Base-by-base conservation (phyloP, 2,888 invertebrate species). In the Pedicia rivosa region DNA sequence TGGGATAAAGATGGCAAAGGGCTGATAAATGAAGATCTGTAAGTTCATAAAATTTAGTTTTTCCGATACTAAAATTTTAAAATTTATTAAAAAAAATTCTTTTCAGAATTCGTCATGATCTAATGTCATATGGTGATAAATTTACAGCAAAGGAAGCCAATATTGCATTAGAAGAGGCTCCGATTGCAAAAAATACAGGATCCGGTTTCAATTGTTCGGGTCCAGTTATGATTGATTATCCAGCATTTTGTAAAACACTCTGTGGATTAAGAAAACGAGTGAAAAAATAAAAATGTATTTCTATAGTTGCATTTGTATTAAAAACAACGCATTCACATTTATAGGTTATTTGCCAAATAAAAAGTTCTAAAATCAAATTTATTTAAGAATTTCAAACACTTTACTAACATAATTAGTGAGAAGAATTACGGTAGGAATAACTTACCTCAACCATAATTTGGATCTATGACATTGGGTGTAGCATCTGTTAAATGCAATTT, bases 61-160 rank as follows among this genome's bases (percentile, higher is more conserved):
- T 20, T 20, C 5, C 20, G 5, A 6, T 6, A 20, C 20, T 27
- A 27, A 12, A 19, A 32, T 32, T 20, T 20, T 20, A 20, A 6
- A 20, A 20, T 13, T 14, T 28, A 28, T 14, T 5, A 7, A 16
- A 17, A 17, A 16, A 26, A 24, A 20, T 2, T 26, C 9, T 35
- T 48, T 50, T 3, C 58, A 75, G 74, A 49, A 71, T 76, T 45
- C 70, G 70, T 42, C 68, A 69, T 44, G 76, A 76, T 48, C 57
- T 77, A 29, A 72, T 72, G 64, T 69, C 70, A 6, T 70, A 67
- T 54, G 76, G 76, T 4, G 76, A 76, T 48, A 67, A 67, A 50
- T 70, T 77, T 50, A 68, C 70, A 1, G 62, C 63, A 31, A 66
- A 66, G 43, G 77, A 77, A 56, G 72, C 74, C 0, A 65, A 68